Percentiles rank a stretch among this genome's conserved stretches.
These are phyloP conservation scores for Hymenochirus boettgeri DNA, from an alignment of 2,113 vertebrate species.

Conservation along the genomic window DNA sequence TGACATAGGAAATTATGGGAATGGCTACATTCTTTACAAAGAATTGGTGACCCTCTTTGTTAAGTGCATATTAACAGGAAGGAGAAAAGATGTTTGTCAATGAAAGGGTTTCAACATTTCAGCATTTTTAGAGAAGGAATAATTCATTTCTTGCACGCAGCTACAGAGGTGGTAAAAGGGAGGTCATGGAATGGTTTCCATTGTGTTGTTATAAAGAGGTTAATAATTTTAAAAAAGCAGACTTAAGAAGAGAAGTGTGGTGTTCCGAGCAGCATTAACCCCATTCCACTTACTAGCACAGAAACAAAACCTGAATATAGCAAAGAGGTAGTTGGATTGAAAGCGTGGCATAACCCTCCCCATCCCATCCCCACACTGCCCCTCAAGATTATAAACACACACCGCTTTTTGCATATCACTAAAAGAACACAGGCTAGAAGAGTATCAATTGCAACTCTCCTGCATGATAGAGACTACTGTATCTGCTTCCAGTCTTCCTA, in stretches of 20 bases:
- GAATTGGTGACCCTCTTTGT: not conserved
- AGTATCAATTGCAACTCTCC: not conserved
- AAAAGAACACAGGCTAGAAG: not conserved
- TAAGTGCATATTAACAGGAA: slow-evolving; percentile 6
- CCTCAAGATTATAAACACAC: slow-evolving; percentile 24
- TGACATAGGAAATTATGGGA: not conserved
- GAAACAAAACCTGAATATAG: slow-evolving; percentile 35
- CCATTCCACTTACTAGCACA: slow-evolving; percentile 18
- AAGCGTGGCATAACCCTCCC: slow-evolving; percentile 21
- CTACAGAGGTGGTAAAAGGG: too few species aligned
- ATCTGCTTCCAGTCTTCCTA: not conserved
- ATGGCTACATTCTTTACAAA: not conserved
- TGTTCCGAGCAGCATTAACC: slow-evolving; percentile 34
- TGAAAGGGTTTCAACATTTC: too few species aligned
- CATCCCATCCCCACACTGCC: not conserved
- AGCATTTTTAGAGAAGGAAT: not conserved
- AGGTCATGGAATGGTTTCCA: too few species aligned
- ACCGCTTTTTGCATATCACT: slow-evolving; percentile 36
- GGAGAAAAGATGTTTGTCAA: not conserved
- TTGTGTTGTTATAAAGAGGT: not conserved
- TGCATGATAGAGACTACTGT: not conserved
- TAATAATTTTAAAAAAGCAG: not conserved
- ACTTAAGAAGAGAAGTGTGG: slow-evolving; percentile 14
- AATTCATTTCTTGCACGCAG: too few species aligned
- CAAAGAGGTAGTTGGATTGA: slow-evolving; percentile 41